phyloP scores from a whole-genome alignment of 2,888 invertebrate genomes.

The Bursaphelenchus okinawaensis region DNA sequence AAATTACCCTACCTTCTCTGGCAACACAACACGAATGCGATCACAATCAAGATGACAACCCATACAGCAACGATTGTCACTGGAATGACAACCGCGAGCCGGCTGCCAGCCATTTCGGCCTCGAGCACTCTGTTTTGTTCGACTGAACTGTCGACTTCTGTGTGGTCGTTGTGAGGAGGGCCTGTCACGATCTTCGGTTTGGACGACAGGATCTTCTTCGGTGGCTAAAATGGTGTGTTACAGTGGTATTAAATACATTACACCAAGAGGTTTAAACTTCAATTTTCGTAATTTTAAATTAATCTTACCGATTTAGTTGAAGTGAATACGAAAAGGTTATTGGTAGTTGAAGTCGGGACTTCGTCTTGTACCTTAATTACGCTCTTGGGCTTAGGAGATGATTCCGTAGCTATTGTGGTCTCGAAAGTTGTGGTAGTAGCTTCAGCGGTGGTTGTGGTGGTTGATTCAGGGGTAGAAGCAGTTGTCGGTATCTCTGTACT shows the following conservation, averaged over 20 bases:
- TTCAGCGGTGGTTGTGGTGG: background rate
- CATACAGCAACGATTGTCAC: conserved; percentile 53
- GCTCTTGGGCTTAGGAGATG: background rate
- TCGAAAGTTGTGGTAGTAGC: background rate
- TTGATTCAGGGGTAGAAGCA: conserved; percentile 10
- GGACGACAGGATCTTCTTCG: conserved; percentile 8
- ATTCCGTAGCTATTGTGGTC: background rate
- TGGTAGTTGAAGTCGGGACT: background rate
- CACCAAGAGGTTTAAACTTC: background rate
- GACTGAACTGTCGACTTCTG: conserved; percentile 18
- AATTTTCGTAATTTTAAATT: background rate
- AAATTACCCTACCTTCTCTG: conserved; percentile 28
- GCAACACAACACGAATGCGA: conserved; percentile 53
- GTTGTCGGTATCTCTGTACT: background rate
- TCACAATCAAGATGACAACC: conserved; percentile 51
- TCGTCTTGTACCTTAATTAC: background rate
- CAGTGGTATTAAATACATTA: conserved; percentile 4
- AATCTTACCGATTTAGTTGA: conserved; percentile 27
- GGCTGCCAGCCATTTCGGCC: conserved; percentile 21
- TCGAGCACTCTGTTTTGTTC: conserved; percentile 28
- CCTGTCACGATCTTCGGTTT: conserved; percentile 18
- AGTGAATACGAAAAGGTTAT: conserved; percentile 35
- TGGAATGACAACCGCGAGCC: conserved; percentile 46
- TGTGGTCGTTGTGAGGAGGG: conserved; percentile 9
- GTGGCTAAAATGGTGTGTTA: conserved; percentile 13